phyloP scores from a whole-genome alignment of 2,888 invertebrate species.

The Tribolium freemani region DNA sequence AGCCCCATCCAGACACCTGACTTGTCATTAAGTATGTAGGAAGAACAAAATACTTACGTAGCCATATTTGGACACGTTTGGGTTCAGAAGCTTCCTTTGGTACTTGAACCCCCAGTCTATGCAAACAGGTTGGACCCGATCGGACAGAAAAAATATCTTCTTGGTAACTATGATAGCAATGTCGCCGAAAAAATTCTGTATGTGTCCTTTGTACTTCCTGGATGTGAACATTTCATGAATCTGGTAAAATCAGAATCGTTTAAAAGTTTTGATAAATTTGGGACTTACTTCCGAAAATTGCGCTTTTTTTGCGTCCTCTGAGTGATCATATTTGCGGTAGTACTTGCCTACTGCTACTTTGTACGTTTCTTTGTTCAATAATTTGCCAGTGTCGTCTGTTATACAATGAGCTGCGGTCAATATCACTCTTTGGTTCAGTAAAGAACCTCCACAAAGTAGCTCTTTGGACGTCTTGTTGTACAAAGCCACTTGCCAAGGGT shows the following conservation, averaged over 20 bases:
- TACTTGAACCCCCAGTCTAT: conserved; percentile 15
- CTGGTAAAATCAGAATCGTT: neutral
- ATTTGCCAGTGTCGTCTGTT: conserved; percentile 29
- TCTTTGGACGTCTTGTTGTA: conserved; percentile 44
- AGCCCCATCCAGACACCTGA: conserved; percentile 63
- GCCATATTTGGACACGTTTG: neutral
- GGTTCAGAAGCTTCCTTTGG: neutral
- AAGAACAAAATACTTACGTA: neutral
- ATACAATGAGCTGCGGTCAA: conserved; percentile 58
- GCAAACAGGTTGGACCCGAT: conserved; percentile 58
- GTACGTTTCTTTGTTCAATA: conserved; percentile 36
- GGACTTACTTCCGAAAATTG: conserved; percentile 44
- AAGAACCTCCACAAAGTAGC: conserved; percentile 59
- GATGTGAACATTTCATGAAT: conserved; percentile 8
- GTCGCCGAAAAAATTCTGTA: conserved; percentile 50
- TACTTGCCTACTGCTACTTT: conserved; percentile 54
- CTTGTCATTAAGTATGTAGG: neutral
- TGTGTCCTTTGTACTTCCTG: neutral
- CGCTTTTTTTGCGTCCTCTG: conserved; percentile 41
- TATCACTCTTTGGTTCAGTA: conserved; percentile 55
- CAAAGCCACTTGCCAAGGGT: conserved; percentile 63
- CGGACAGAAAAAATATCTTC: conserved; percentile 55
- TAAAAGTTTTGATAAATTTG: neutral
- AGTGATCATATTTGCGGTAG: conserved; percentile 48
- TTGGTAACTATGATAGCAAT: conserved; percentile 61